Conservation (phyloP, 2,888 invertebrate genomes). For the Megaustenia siamemsis region DNA sequence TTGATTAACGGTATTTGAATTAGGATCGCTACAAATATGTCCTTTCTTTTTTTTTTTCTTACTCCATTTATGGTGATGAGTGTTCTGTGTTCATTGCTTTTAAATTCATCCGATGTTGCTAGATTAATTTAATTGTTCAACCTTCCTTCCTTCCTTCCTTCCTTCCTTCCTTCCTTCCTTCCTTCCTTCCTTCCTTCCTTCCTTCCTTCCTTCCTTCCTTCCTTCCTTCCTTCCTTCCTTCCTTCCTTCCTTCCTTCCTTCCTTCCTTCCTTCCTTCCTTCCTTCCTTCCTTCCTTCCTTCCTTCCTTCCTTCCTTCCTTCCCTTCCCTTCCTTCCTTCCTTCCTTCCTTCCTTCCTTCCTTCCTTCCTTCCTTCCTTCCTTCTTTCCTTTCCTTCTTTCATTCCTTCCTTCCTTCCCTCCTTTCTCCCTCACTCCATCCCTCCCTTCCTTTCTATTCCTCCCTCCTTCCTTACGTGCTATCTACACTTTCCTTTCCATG, state of each 20-base stretch:
- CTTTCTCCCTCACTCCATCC: too few species aligned
- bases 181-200: not conserved
- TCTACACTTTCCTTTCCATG: slow-evolving; percentile 11
- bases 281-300: not conserved
- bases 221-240: not conserved
- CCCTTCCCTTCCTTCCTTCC: not conserved
- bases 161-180: not conserved
- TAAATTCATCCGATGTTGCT: too few species aligned
- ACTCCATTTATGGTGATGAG: too few species aligned
- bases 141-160: not conserved
- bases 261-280: not conserved
- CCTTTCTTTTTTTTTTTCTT: too few species aligned
- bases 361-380: not conserved
- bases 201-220: not conserved
- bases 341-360: not conserved
- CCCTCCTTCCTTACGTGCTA: not conserved
- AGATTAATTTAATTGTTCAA: too few species aligned
- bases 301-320: not conserved
- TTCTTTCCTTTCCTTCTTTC: not conserved
- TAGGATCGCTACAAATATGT: too few species aligned
- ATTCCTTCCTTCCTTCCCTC: slow-evolving; percentile 10
- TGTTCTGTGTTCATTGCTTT: too few species aligned
- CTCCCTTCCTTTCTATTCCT: not conserved
- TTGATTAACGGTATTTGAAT: too few species aligned
- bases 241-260: not conserved